phyloP scores from a whole-genome alignment of 2,113 vertebrate genomes.

The Pipra filicauda region DNA sequence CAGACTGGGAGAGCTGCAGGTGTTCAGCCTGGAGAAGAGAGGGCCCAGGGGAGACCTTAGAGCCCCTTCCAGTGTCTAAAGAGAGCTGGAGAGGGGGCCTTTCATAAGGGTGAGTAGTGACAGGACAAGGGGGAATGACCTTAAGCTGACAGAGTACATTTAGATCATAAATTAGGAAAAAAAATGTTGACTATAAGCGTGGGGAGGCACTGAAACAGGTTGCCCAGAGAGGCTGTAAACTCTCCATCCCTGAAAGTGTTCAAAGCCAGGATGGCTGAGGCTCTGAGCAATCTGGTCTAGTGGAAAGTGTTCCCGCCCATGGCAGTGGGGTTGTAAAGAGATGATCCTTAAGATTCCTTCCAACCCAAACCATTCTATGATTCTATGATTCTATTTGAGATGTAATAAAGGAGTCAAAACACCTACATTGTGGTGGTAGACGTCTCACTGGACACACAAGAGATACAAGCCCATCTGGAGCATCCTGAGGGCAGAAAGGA shows the following conservation, averaged over 20 bases:
- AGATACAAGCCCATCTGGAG: not conserved
- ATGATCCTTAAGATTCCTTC: not conserved
- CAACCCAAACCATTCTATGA: not conserved
- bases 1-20: not conserved
- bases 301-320: not conserved
- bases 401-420: not conserved
- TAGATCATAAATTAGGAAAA: not conserved
- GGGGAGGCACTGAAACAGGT: not conserved
- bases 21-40: not conserved
- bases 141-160: not conserved
- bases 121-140: not conserved
- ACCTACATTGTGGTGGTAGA: not conserved
- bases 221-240: not conserved
- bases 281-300: not conserved
- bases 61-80: not conserved
- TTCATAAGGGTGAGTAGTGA: not conserved
- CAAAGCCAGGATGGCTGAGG: not conserved
- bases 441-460: not conserved
- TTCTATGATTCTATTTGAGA: not conserved
- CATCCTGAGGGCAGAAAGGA: not conserved
- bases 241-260: accelerated
- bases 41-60: not conserved
- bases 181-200: not conserved
- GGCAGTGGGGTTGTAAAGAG: not conserved
- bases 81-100: not conserved